phyloP scores from a whole-genome alignment of 2,888 invertebrate species.

The Plagiodera versicolora region DNA sequence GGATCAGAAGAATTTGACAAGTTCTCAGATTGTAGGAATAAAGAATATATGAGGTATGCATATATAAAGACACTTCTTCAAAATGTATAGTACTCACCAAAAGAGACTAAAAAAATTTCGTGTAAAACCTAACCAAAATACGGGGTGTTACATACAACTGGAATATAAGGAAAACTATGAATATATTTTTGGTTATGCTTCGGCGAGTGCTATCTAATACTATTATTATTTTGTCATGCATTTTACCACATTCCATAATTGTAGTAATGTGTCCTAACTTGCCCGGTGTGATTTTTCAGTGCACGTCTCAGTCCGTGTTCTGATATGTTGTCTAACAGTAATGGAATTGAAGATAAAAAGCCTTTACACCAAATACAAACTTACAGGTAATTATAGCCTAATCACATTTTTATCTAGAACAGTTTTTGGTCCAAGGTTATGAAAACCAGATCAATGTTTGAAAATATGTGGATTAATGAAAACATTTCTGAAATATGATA shows the following conservation, averaged over 20 bases:
- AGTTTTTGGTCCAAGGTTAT: no score
- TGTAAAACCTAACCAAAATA: no score
- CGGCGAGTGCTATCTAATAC: not conserved
- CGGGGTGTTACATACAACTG: no score
- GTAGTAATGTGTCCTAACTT: slow-evolving; percentile 8
- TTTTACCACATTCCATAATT: not conserved
- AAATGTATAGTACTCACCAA: not conserved
- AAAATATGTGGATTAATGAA: no score
- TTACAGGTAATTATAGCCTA: slow-evolving; percentile 64
- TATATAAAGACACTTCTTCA: not conserved
- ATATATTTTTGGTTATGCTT: not conserved
- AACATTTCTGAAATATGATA: no score
- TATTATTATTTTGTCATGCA: not conserved
- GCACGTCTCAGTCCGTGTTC: slow-evolving; percentile 63
- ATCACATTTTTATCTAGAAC: slow-evolving; percentile 4
- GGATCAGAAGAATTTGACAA: slow-evolving; percentile 45
- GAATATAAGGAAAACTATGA: no score
- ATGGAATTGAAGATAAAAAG: slow-evolving; percentile 67
- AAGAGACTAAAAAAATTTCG: not conserved
- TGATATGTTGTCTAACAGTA: slow-evolving; percentile 62
- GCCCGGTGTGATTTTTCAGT: slow-evolving; percentile 41
- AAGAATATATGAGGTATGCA: slow-evolving; percentile 32
- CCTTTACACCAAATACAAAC: slow-evolving; percentile 72
- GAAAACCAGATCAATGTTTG: no score
- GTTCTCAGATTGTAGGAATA: slow-evolving; percentile 34